Base-by-base conservation (phyloP, 2,113 vertebrate genomes). In the Myiozetetes cayanensis region DNA sequence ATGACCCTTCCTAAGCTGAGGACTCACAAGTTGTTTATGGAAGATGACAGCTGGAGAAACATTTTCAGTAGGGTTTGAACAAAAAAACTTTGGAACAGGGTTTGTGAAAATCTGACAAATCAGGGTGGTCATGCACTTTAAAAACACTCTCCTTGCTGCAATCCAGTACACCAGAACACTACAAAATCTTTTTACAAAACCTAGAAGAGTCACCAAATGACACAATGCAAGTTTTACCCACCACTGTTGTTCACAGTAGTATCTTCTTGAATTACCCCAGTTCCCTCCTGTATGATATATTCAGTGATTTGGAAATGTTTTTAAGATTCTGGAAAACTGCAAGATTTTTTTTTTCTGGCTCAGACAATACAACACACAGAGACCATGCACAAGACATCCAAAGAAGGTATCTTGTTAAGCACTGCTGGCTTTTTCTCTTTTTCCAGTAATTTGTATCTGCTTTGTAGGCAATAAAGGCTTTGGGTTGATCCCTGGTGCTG, bases 1-100 rank as follows among this genome's bases (percentile, higher is more conserved):
- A 70, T 0, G 10, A 93, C 39, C 80, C 77, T 25, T 94, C 97
- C 93, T 97, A 96, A 98, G 89, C 81, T 43, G 44, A 95, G 35
- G 47, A 55, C 61, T 93, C 39, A 39, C 6, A 35, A 68, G 24
- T 18, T 83, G 41, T 59, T 67, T 66, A 74, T 46, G 62, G 49
- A 87, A 53, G 30, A 52, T 6, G 28, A 49, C n/a, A 72, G 37
- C 67, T 37, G 31, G 39, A 52, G 53, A 84, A 84, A 3, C 4
- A 22, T 58, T 79, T 78, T 76, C 63, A 85, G 37, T 0, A 3
- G 20, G 8, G 23, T 41, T 20, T 78, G 41, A 85, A 83, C 24
- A 39, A 53, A 62, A 27, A 87, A 79, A 55, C 13, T 83, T 46
- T 55, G 52, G 55, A 89, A 87, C 12, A 2, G 55, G 33, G 49